These are phyloP conservation scores for Ramphastos sulfuratus DNA, from an alignment of 2,113 vertebrate genomes.

Conservation along the genomic window DNA sequence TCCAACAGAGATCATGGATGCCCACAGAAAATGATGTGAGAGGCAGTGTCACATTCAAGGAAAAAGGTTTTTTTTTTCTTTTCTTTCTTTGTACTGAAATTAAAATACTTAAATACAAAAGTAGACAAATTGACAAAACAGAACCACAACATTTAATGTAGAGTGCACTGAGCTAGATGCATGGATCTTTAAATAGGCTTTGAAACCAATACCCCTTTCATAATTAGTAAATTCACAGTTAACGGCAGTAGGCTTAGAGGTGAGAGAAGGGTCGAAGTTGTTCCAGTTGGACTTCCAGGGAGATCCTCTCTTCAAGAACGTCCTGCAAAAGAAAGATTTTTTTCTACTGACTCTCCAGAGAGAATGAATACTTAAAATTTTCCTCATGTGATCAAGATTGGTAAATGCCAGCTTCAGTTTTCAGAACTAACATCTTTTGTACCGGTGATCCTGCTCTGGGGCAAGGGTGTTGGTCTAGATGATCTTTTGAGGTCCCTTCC, in stretches of 20 bases:
- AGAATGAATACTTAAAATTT: background rate
- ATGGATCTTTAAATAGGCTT: slow-evolving; percentile 80
- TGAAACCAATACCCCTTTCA: slow-evolving; percentile 76
- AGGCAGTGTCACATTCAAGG: slow-evolving; percentile 67
- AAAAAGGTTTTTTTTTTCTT: slow-evolving; percentile 33
- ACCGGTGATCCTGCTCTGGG: background rate
- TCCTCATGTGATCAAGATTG: background rate
- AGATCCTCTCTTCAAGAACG: slow-evolving; percentile 98
- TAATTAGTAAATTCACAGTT: slow-evolving; percentile 81
- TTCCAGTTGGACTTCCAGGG: slow-evolving; percentile 98
- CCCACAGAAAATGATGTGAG: slow-evolving; percentile 19
- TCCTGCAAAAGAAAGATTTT: slow-evolving; percentile 83
- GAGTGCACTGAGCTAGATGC: slow-evolving; percentile 78
- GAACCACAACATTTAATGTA: slow-evolving; percentile 77
- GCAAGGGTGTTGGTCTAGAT: no score
- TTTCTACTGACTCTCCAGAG: slow-evolving; percentile 15
- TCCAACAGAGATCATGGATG: slow-evolving; percentile 20
- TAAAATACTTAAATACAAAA: slow-evolving; percentile 82
- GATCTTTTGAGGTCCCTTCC: no score
- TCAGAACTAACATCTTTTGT: background rate
- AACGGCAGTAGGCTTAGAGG: slow-evolving; percentile 85
- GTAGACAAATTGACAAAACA: slow-evolving; percentile 78
- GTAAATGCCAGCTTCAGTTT: background rate
- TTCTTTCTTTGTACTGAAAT: slow-evolving; percentile 76
- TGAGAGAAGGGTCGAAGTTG: slow-evolving; percentile 99